Conservation (phyloP, 2,797 vertebrate species). For the Lindbergichthys nudifrons region DNA sequence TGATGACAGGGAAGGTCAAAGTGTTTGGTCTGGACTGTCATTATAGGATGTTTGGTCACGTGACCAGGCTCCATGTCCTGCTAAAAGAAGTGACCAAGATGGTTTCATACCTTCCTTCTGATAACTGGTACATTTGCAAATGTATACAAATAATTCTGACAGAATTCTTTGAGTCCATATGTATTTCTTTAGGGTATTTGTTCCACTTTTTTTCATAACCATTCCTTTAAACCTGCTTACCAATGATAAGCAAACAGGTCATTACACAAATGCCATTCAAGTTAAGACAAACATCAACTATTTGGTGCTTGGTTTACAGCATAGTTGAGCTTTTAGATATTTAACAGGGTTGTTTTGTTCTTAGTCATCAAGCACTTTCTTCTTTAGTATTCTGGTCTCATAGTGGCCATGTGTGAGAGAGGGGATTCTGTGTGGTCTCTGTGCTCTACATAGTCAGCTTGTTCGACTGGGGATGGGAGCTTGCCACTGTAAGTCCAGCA, state of each 20-base stretch:
- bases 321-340: constrained; percentile 38
- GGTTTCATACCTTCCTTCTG: constrained; percentile 15
- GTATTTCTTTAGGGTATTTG: background rate
- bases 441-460: constrained; percentile 49
- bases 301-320: constrained; percentile 22
- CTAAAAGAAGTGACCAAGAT: constrained; percentile 23
- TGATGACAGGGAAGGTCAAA: constrained; percentile 82
- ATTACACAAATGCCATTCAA: constrained; percentile 1
- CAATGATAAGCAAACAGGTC: background rate
- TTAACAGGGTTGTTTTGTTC: constrained; percentile 54
- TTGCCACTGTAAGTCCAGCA: constrained; percentile 42
- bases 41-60: constrained; percentile 75
- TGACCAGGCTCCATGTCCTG: constrained; percentile 56
- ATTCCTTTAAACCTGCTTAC: background rate
- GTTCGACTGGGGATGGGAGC: constrained; percentile 35
- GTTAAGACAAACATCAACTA: background rate
- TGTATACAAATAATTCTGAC: background rate
- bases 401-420: constrained; percentile 68
- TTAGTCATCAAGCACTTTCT: constrained; percentile 70
- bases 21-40: constrained; percentile 57
- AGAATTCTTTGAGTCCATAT: background rate
- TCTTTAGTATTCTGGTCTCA: constrained; percentile 81
- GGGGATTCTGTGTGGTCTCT: constrained; percentile 60
- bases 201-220: background rate
- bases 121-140: constrained; percentile 25